phyloP scores from a whole-genome alignment of 2,797 vertebrate genomes.

The Emydoidea blandingii region DNA sequence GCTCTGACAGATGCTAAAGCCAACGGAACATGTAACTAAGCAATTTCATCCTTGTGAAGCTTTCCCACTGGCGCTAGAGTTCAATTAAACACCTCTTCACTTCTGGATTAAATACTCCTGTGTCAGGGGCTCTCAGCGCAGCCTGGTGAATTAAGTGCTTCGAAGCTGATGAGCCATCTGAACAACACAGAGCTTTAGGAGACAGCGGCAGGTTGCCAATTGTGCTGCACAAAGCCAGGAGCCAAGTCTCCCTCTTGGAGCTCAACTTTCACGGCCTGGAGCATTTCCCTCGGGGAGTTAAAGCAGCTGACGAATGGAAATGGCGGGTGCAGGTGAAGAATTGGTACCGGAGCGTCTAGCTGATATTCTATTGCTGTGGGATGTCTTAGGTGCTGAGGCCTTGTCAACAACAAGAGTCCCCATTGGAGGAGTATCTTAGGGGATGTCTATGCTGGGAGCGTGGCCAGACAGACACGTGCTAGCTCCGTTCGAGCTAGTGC shows the following conservation, averaged over 20 bases:
- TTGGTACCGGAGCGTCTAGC: not conserved
- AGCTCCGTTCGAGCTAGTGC: not conserved
- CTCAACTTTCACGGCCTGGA: not conserved
- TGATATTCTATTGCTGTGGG: not conserved
- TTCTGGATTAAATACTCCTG: not conserved
- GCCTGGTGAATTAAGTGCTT: too few relatives aligned
- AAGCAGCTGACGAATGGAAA: not conserved
- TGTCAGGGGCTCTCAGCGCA: too few relatives aligned
- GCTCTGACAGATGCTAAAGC: not conserved
- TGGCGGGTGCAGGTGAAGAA: not conserved
- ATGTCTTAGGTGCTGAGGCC: not conserved
- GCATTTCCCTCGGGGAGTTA: not conserved
- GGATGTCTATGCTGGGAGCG: not conserved
- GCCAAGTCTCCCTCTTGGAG: not conserved
- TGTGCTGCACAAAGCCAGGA: too few relatives aligned
- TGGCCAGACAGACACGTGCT: not conserved
- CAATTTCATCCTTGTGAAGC: not conserved
- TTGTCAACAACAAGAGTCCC: not conserved
- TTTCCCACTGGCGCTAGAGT: not conserved
- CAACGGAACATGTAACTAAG: not conserved
- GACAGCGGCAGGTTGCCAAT: too few relatives aligned
- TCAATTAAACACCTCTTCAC: not conserved
- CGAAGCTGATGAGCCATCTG: too few relatives aligned
- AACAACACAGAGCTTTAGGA: too few relatives aligned
- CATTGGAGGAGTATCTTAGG: too few relatives aligned